Base-by-base conservation (phyloP, 2,113 vertebrate genomes). In the Malurus melanocephalus region DNA sequence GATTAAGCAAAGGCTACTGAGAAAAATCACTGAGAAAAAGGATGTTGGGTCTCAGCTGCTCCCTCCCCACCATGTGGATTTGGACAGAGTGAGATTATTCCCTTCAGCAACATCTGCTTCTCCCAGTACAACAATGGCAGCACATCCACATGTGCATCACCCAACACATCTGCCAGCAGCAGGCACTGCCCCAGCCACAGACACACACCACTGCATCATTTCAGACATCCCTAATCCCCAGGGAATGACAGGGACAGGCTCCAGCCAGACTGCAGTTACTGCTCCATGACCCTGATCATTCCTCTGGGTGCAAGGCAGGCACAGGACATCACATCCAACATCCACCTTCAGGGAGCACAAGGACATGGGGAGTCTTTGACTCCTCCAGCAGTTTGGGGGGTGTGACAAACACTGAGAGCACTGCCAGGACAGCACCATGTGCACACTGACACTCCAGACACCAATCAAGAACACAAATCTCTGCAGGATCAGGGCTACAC, bases 241-340 rank as follows among this genome's bases (percentile, higher is more conserved):
- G 83, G 69, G 67, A 6, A 24, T 32, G 17, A 45, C 72, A 30
- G 1, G 51, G 74, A 38, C 55, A 80, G 55, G 12, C 33, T n/a
- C 4, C 1, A 33, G 53, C 19, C 57, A 7, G 21, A 27, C 3
- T 2, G 4, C 30, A 20, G 15, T 16, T 20, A 22, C 6, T 57
- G 53, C 59, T 79, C 26, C 61, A 0, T 10, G 62, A 13, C 27
- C 52, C 52, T 11, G n/a, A 11, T 4, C 1, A 0, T 16, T 26
- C 53, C 62, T 53, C 68, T 20, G 26, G 20, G 9, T 22, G 53
- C 35, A 45, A 64, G 76, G 51, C 28, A 49, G 48, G 32, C 33
- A 19, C 7, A 52, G 77, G n/a, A 66, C 14, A 9, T 1, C n/a
- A 53, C n/a, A 53, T 21, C 45, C 60, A 55, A 4, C 42, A 49